Conservation (phyloP, 2,797 vertebrate genomes). For the Geotria australis region DNA sequence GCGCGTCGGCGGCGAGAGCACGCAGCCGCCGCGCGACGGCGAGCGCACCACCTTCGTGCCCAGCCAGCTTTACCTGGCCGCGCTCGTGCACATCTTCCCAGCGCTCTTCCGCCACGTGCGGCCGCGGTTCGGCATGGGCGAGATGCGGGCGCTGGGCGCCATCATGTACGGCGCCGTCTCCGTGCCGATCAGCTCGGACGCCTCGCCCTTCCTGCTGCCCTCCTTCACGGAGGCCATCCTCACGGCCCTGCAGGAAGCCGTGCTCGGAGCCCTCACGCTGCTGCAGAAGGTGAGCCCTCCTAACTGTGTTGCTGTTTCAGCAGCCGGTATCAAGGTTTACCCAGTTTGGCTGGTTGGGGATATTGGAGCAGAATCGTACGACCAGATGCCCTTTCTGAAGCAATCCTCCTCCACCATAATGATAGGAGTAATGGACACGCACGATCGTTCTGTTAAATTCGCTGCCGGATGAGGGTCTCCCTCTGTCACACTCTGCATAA, state of each 20-base stretch:
- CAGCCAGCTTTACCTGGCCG: constrained; percentile 91
- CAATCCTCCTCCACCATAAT: too few relatives aligned
- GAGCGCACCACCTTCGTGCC: constrained; percentile 80
- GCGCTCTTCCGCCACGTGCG: constrained; percentile 94
- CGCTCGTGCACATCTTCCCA: constrained; percentile 84
- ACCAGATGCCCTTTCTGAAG: too few relatives aligned
- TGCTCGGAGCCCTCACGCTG: constrained; percentile 73
- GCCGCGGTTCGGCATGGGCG: constrained; percentile 78
- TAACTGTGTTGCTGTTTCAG: too few relatives aligned
- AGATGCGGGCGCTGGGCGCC: constrained; percentile 59
- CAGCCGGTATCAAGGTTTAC: too few relatives aligned
- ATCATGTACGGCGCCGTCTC: constrained; percentile 81
- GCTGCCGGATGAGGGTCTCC: too few relatives aligned
- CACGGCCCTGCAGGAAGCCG: constrained; percentile 83
- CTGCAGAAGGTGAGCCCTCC: constrained; percentile 61
- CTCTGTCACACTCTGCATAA: too few relatives aligned
- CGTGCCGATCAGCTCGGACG: constrained; percentile 90
- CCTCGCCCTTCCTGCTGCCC: constrained; percentile 88
- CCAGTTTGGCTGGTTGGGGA: too few relatives aligned
- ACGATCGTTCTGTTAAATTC: too few relatives aligned
- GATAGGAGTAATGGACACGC: too few relatives aligned
- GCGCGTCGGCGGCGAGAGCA: constrained; percentile 75
- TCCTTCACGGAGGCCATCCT: constrained; percentile 89
- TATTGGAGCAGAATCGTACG: too few relatives aligned
- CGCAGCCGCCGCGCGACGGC: constrained; percentile 34